Evolutionary conservation across 2,113 vertebrate genomes (phyloP).

Genomic region (Struthidea cinerea): DNA sequence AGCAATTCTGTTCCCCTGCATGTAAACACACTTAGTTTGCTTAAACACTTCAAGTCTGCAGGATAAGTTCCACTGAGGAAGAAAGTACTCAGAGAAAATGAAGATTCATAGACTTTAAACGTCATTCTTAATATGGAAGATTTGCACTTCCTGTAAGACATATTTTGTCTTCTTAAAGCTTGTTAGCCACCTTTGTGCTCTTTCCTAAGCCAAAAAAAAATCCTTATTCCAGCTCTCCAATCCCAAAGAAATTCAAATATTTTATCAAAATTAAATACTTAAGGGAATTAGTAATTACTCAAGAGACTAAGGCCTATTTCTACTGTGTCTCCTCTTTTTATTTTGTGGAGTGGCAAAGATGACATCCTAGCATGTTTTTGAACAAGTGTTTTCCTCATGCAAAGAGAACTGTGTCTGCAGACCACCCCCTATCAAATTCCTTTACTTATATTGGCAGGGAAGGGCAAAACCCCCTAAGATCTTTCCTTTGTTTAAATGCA

Average conservation of each 20-base stretch:
- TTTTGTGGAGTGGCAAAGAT: neutral
- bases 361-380: neutral
- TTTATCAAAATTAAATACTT: neutral
- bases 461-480: neutral
- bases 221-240: neutral
- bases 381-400: neutral
- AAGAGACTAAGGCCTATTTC: neutral
- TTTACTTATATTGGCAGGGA: neutral
- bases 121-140: neutral
- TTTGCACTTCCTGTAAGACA: neutral
- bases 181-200: neutral
- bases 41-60: neutral
- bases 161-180: neutral
- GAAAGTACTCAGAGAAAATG: neutral
- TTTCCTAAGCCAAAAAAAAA: neutral
- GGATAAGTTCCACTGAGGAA: neutral
- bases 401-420: neutral
- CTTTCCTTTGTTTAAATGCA: constrained; percentile 75
- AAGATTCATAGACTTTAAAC: neutral
- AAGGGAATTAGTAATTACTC: neutral
- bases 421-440: neutral
- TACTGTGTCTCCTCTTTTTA: neutral
- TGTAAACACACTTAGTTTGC: neutral
- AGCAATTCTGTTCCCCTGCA: neutral
- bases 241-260: neutral